A percentile compares a stretch with the other conserved stretches of the same genome.
These are phyloP conservation scores for Palythoa grandis DNA, from an alignment of 92 coral and sea anemone genomes.

Conservation along the genomic window DNA sequence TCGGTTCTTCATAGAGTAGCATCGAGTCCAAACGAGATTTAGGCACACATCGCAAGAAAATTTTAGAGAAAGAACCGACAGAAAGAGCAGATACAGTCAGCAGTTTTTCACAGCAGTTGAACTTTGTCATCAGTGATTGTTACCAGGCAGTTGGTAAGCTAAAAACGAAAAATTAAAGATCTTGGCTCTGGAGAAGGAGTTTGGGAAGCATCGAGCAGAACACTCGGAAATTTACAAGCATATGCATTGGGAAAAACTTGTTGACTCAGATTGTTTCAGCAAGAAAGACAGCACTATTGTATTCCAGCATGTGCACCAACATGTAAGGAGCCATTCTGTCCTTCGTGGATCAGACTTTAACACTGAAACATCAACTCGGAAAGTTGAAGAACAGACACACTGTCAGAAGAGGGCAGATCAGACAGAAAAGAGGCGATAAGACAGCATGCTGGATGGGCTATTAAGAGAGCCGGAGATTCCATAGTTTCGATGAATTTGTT, in stretches of 20 bases:
- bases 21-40: not conserved
- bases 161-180: not conserved
- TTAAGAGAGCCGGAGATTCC: slow-evolving; percentile 3
- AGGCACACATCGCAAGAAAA: slow-evolving; percentile 14
- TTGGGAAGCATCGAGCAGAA: not conserved
- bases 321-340: too few species aligned
- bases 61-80: not conserved
- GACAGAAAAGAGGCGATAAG: slow-evolving; percentile 6
- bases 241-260: slow-evolving; percentile 1
- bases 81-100: not conserved
- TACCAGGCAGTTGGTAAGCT: not conserved
- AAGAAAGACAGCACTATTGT: too few species aligned
- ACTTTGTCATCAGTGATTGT: not conserved
- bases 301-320: too few species aligned
- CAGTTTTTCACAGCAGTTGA: not conserved
- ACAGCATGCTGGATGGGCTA: slow-evolving; percentile 2
- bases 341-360: too few species aligned
- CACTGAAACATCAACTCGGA: too few species aligned
- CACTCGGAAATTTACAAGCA: slow-evolving; percentile 10
- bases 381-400: too few species aligned
- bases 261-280: too few species aligned
- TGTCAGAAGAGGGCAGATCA: not conserved
- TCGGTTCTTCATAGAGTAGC: slow-evolving; percentile 5
- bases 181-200: not conserved
- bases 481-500: too few species aligned